Base-by-base conservation (phyloP, 2,797 vertebrate genomes). In the Vireo griseus region DNA sequence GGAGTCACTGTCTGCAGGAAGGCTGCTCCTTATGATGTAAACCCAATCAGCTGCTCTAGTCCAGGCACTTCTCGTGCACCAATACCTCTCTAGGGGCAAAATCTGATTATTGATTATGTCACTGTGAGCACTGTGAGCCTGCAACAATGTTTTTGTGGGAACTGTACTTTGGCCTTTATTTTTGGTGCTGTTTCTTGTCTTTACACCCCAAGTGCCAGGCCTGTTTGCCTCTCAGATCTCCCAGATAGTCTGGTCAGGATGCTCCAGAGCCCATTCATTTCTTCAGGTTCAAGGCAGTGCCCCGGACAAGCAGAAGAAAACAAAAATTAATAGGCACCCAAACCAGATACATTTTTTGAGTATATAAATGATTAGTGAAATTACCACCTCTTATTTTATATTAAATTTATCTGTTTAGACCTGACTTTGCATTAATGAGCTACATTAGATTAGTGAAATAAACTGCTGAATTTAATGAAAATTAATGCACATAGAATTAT, bases 151-250 rank as follows among this genome's bases (percentile, higher is more conserved):
- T 68, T 85, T 48, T 79, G 18, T 10, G 15, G 29, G 28, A 63
- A 3, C 3, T 9, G 5, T 9, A 33, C 4, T 65, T 68, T 62
- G 39, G 4, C 22, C 15, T 54, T 69, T 80, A 19, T 21, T 73
- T 80, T 69, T 2, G 1, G 13, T 33, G 25, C 10, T 0, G 1
- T 69, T 62, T 73, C 19, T 29, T 44, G 3, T 10, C 5, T 51
- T 50, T 74, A 6, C 4, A 17, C 3, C 7, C 26, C 1, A 2
- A 47, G 4, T 48, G 25, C 9, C 42, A 31, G 55, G 4, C 42
- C 21, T 69, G 14, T 63, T 72, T 78, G 9, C 31, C 9, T 68
- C 4, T 35, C 17, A 21, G 39, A 16, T 68, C 22, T 67, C 16
- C 14, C 31, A 71, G 29, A 33, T 2, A 50, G 8, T 14, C 25